A percentile compares a stretch with the other conserved stretches of the same genome.
Evolutionary conservation across 92 coral and sea anemone species (phyloP).

Genomic region (Desmophyllum pertusum): DNA sequence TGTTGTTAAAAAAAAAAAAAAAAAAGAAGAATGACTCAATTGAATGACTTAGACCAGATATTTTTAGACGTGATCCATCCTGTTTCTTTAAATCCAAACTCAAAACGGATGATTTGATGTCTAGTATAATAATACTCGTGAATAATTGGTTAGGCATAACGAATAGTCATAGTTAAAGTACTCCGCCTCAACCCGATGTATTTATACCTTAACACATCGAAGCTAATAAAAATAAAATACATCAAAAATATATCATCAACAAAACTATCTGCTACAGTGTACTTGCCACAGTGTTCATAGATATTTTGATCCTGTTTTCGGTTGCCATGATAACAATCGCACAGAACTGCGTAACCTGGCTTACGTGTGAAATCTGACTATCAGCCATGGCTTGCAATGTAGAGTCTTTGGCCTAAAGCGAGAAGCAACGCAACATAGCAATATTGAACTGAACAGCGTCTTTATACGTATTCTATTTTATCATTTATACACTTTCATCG

Average conservation of each 20-base stretch:
- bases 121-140: too few relatives aligned
- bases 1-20: too few relatives aligned
- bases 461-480: too few relatives aligned
- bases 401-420: not conserved
- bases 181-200: too few relatives aligned
- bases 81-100: not conserved
- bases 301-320: not conserved
- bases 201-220: too few relatives aligned
- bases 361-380: not conserved
- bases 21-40: too few relatives aligned
- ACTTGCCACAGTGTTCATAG: constrained; percentile 20
- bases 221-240: too few relatives aligned
- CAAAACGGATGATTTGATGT: not conserved
- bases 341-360: not conserved
- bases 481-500: too few relatives aligned
- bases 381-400: constrained; percentile 5
- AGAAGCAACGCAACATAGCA: not conserved
- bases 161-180: too few relatives aligned
- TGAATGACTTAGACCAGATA: not conserved
- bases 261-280: not conserved
- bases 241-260: too few relatives aligned
- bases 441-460: too few relatives aligned
- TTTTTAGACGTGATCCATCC: not conserved
- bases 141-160: too few relatives aligned
- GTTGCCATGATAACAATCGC: constrained; percentile 22